These are phyloP conservation scores for Microcebus lehilahytsara DNA, from an alignment of 2,113 vertebrate species.

Conservation along the genomic window DNA sequence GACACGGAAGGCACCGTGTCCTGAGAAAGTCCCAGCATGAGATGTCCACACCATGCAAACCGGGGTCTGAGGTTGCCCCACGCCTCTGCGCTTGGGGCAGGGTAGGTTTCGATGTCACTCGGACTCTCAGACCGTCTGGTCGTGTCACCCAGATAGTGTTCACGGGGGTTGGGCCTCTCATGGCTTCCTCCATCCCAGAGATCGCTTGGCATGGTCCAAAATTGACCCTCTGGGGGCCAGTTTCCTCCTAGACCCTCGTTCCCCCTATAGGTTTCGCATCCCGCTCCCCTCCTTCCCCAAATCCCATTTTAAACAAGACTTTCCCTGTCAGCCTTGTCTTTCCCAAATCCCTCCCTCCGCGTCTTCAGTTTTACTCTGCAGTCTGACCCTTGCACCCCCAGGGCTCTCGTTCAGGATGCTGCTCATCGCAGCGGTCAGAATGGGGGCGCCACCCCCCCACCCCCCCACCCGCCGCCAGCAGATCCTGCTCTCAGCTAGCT, in stretches of 20 bases:
- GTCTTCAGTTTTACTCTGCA: not conserved
- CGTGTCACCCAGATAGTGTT: not conserved
- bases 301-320: not conserved
- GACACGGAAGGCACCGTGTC: not conserved
- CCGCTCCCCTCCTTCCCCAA: rapidly evolving
- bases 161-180: not conserved
- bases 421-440: not conserved
- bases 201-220: rapidly evolving
- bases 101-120: not conserved
- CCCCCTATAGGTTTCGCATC: not conserved
- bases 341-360: not conserved
- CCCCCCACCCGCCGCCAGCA: rapidly evolving
- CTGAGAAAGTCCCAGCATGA: not conserved
- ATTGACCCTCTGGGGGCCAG: not conserved
- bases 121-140: not conserved
- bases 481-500: not conserved
- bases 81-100: not conserved
- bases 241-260: not conserved
- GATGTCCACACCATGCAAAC: no score
- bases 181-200: not conserved
- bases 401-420: not conserved
- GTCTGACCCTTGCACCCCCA: not conserved
- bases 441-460: no score
- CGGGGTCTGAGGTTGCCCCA: not conserved
- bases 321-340: not conserved